Evolutionary conservation across 2,797 vertebrate species (phyloP), one percentile per base, ranked within the genome.

Genomic region (Carduelis carduelis): DNA sequence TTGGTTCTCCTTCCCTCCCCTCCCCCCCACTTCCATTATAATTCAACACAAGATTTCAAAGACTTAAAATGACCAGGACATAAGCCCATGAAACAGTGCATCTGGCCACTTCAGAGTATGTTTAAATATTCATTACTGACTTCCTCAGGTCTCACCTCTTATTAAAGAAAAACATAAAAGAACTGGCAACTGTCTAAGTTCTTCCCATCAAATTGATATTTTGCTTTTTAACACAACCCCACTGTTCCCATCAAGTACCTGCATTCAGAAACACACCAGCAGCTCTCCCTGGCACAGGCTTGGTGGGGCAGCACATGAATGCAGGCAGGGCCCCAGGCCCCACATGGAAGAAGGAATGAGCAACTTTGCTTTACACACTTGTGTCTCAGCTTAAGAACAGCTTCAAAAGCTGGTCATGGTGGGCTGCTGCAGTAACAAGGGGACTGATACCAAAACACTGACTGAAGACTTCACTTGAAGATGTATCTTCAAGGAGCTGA

Each of bases 1-100:
- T 41, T 88, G 81, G 57, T 79, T 95, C 70, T 84, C n/a, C 37
- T 57, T 71, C 71, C 86, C 57, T 20, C 30, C 71, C 86, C 57
- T 20, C 30, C 72, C 78, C 78, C 59, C 61, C 0, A 7, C 39
- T 37, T n/a, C 74, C 92, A 96, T 89, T 96, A 85, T 72, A 96
- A 98, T 97, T 94, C 79, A 92, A 91, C 56, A 68, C 17, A 95
- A 97, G 78, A 94, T 94, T 96, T 96, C 90, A 95, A 96, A 96
- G 95, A 94, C 63, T 96, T 82, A 88, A 95, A 94, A 87, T 93
- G 95, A 94, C 87, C 71, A 96, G 79, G 91, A 90, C 71, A 96
- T 80, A 94, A 91, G 63, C 55, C 49, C 77, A 66, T 44, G 91
- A 93, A 95, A 95, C 95, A 78, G 65, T 94, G 72, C 87, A 96